Evolutionary conservation across 2,888 invertebrate species (phyloP).

Genomic region (Sussaba pulchella): DNA sequence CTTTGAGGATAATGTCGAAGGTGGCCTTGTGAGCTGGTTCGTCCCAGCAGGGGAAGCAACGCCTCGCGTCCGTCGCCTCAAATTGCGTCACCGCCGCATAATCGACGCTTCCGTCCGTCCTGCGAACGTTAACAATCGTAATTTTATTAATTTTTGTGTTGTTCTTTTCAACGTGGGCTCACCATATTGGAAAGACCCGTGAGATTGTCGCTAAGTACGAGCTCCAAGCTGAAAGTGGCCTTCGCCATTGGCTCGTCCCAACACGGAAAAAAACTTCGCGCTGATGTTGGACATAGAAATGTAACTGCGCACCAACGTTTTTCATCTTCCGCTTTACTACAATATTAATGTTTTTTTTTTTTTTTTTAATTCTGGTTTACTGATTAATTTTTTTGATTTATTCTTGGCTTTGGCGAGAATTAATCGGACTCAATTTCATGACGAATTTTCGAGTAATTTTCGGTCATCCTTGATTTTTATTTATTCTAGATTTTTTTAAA

Average conservation of each 20-base stretch:
- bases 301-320: conserved; percentile 83
- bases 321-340: conserved; percentile 55
- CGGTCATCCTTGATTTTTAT: too few species aligned
- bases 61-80: conserved; percentile 94
- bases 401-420: conserved; percentile 2
- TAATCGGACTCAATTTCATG: neutral
- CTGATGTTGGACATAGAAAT: conserved; percentile 83
- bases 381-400: conserved; percentile 4
- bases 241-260: conserved; percentile 87
- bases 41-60: conserved; percentile 99
- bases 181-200: conserved; percentile 86
- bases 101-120: conserved; percentile 90
- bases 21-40: conserved; percentile 98
- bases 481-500: too few species aligned
- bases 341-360: conserved; percentile 7
- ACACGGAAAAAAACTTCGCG: conserved; percentile 86
- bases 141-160: conserved; percentile 22
- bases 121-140: conserved; percentile 80
- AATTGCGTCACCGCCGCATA: conserved; percentile 97
- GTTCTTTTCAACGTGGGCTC: conserved; percentile 65
- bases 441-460: too few species aligned
- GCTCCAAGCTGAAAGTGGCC: conserved; percentile 85
- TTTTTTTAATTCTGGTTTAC: neutral
- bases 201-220: conserved; percentile 78
- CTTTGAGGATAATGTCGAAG: conserved; percentile 94